A percentile compares a stretch with the other conserved stretches of the same genome.
phyloP scores from a whole-genome alignment of 2,797 vertebrate species.

The Pipistrellus pipistrellus region DNA sequence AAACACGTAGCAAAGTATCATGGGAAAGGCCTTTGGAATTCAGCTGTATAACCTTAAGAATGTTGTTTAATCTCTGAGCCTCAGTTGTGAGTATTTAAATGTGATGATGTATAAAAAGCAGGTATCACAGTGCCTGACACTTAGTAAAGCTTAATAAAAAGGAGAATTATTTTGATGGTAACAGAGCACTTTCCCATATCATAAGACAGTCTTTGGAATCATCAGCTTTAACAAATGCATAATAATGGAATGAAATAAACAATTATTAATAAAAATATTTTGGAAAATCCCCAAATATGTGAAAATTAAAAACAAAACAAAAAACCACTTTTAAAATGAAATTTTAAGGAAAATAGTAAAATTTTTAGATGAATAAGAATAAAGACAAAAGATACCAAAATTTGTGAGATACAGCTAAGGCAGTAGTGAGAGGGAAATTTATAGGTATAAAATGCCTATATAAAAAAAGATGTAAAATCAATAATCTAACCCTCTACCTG shows the following conservation, averaged over 20 bases:
- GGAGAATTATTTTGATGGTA: background rate
- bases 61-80: constrained; percentile 22
- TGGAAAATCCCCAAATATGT: background rate
- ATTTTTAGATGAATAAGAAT: background rate
- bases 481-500: background rate
- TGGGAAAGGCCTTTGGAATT: background rate
- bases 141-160: background rate
- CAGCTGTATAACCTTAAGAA: background rate
- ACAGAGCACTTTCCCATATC: background rate
- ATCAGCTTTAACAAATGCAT: background rate
- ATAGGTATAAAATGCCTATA: background rate
- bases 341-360: constrained; percentile 3
- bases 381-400: constrained; percentile 1
- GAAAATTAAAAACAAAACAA: background rate
- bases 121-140: background rate
- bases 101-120: background rate
- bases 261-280: constrained; percentile 14
- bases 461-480: background rate
- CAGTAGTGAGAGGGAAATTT: background rate
- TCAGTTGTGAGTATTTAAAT: constrained; percentile 40
- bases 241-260: background rate
- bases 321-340: background rate
- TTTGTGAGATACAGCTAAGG: background rate
- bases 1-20: background rate
- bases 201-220: background rate